Evolutionary conservation across 2,888 invertebrate genomes (phyloP).

Genomic region (Nemurella pictetii): DNA sequence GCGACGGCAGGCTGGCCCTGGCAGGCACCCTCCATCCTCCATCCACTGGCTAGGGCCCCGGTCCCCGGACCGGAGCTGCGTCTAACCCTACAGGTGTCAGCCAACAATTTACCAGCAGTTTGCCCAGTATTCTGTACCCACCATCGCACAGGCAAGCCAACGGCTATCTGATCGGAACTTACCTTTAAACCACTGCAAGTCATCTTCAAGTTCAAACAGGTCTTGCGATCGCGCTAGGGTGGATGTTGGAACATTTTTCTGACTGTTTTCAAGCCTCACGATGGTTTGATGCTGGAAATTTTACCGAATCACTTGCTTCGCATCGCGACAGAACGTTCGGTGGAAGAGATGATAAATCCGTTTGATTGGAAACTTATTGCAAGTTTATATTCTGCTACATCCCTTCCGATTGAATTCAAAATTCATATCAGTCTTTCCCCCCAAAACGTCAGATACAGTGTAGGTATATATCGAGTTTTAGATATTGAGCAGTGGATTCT

Average conservation of each 20-base stretch:
- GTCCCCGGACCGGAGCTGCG: background rate
- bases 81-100: background rate
- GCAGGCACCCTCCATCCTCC: background rate
- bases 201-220: background rate
- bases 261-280: background rate
- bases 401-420: background rate
- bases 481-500: background rate
- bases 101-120: background rate
- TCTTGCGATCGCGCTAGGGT: background rate
- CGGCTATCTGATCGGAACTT: background rate
- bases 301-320: background rate
- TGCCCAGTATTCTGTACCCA: background rate
- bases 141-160: background rate
- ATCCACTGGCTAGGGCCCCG: background rate
- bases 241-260: background rate
- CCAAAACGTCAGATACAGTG: background rate
- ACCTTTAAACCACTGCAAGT: background rate
- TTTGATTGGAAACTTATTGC: background rate
- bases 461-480: background rate
- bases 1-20: background rate
- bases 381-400: background rate
- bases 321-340: background rate
- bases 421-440: background rate
- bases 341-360: background rate
- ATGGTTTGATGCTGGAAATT: background rate